Evolutionary conservation across 2,113 vertebrate species (phyloP).

Genomic region (Cynopterus brachyotis): DNA sequence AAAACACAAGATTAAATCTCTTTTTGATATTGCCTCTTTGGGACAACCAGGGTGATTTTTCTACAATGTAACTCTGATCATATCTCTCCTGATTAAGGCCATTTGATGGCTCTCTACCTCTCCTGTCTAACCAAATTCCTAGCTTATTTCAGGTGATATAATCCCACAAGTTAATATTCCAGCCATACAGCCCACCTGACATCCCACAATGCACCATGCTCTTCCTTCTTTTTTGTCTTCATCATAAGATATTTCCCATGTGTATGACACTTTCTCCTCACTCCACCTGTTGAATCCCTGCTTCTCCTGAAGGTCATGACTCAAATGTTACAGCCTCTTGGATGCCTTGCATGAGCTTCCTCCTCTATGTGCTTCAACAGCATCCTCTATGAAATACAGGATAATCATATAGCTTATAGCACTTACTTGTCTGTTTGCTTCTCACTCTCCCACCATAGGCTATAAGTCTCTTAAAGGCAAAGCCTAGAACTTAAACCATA

Average conservation of each 20-base stretch:
- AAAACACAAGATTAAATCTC: neutral
- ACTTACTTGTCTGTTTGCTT: neutral
- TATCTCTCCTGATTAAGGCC: neutral
- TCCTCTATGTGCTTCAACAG: neutral
- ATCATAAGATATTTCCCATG: neutral
- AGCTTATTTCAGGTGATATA: neutral
- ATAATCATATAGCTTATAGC: neutral
- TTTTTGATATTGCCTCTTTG: neutral
- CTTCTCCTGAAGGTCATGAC: neutral
- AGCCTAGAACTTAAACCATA: neutral
- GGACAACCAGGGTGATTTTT: neutral
- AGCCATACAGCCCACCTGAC: neutral
- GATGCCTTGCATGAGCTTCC: neutral
- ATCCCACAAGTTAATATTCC: neutral
- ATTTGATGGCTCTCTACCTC: neutral
- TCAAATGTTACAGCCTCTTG: neutral
- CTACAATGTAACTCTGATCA: neutral
- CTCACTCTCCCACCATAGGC: neutral
- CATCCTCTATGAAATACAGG: neutral
- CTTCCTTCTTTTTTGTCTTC: neutral
- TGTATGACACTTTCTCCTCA: neutral
- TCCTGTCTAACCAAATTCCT: neutral
- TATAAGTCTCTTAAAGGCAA: neutral
- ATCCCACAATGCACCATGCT: fast-evolving
- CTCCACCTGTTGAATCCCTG: neutral